A percentile compares a stretch with the other conserved stretches of the same genome.
Evolutionary conservation across 2,797 vertebrate species (phyloP).

Genomic region (Trachops cirrhosus): DNA sequence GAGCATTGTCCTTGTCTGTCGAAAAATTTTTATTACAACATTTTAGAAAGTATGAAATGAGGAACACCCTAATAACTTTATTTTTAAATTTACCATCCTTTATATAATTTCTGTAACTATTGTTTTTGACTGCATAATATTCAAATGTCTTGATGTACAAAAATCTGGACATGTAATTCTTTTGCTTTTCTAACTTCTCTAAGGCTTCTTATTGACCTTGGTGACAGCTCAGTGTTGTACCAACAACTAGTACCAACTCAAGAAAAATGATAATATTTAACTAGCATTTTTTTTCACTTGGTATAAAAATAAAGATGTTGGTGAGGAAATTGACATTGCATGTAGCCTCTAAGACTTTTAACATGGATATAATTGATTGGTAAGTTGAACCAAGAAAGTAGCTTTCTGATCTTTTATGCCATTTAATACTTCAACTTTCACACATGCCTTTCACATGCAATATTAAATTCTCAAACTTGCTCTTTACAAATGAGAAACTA

Average conservation of each 20-base stretch:
- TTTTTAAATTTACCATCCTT: background rate
- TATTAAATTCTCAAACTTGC: background rate
- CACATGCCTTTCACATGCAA: background rate
- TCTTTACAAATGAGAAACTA: background rate
- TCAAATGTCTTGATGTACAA: background rate
- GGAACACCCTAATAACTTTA: background rate
- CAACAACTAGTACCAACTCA: background rate
- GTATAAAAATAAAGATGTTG: background rate
- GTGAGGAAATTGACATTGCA: background rate
- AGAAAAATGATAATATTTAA: slow-evolving; percentile 19
- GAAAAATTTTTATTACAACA: background rate
- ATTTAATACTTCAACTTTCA: background rate
- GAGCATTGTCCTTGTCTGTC: background rate
- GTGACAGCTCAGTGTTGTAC: background rate
- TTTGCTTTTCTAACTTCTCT: background rate
- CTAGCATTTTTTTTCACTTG: background rate
- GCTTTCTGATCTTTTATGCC: slow-evolving; percentile 11
- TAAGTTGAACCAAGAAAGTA: background rate
- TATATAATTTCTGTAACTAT: background rate
- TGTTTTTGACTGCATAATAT: background rate
- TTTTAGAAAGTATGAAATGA: background rate
- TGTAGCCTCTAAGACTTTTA: background rate
- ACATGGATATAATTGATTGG: background rate
- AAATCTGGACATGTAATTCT: background rate
- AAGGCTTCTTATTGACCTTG: background rate